phyloP scores from a whole-genome alignment of 2,113 vertebrate genomes.

The Gopherus flavomarginatus region DNA sequence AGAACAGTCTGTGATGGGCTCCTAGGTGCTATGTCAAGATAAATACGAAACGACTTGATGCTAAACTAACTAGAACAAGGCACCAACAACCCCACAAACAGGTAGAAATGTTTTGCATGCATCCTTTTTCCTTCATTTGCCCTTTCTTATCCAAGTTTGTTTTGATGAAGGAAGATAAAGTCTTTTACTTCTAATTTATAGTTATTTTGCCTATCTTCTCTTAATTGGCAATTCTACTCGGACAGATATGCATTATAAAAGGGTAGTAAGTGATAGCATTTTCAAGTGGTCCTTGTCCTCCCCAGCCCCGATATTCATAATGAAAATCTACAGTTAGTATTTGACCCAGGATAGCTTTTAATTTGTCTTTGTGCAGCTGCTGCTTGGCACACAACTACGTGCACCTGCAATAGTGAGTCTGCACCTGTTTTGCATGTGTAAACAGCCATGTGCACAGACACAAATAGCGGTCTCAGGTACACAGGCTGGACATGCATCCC shows the following conservation, averaged over 20 bases:
- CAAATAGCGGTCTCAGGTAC: neutral
- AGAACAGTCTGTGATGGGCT: neutral
- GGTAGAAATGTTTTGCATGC: neutral
- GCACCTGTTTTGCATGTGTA: neutral
- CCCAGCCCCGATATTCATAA: neutral
- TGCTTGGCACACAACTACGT: neutral
- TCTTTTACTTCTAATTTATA: neutral
- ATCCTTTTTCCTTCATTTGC: neutral
- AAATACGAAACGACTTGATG: neutral
- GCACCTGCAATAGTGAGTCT: neutral
- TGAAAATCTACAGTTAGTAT: neutral
- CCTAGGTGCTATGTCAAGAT: neutral
- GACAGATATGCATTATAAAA: neutral
- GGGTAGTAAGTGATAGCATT: neutral
- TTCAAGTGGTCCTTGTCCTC: neutral
- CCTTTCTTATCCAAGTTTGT: neutral
- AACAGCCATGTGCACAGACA: neutral
- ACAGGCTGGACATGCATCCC: neutral
- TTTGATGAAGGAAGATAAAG: neutral
- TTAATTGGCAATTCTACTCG: neutral
- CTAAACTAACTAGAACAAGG: neutral
- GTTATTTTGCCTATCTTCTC: neutral
- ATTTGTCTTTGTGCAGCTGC: neutral
- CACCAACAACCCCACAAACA: neutral
- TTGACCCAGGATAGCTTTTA: neutral